Evolutionary conservation across 2,888 invertebrate species (phyloP).

Genomic region (Platycnemis pennipes): DNA sequence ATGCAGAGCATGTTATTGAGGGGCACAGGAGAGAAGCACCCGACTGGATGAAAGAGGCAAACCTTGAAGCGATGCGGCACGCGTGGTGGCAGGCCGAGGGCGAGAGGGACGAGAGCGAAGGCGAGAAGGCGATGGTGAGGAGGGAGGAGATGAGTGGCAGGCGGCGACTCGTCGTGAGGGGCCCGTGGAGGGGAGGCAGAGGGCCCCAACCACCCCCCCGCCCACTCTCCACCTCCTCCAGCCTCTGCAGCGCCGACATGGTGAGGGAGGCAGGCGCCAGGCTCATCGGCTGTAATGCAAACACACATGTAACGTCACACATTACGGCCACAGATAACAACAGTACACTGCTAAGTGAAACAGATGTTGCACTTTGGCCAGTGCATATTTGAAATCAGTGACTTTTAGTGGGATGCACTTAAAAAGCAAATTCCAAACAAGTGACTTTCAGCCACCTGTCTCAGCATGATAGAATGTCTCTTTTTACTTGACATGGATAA

Average conservation of each 20-base stretch:
- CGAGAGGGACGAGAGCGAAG: constrained; percentile 40
- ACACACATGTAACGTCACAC: background rate
- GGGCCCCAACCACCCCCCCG: constrained; percentile 88
- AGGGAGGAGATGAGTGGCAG: constrained; percentile 52
- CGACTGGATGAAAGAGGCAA: background rate
- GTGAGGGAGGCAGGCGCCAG: constrained; percentile 89
- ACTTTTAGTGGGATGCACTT: too few species aligned
- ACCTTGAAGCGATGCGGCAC: constrained; percentile 58
- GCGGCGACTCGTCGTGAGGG: constrained; percentile 55
- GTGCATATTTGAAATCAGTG: too few species aligned
- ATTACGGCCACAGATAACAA: too few species aligned
- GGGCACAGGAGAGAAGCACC: too few species aligned
- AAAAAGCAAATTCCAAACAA: too few species aligned
- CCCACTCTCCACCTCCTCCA: constrained; percentile 84
- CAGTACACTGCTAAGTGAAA: too few species aligned
- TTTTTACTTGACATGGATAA: too few species aligned
- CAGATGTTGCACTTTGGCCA: too few species aligned
- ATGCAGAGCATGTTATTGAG: too few species aligned
- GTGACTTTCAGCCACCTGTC: too few species aligned
- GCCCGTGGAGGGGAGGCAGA: constrained; percentile 83
- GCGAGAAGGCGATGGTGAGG: constrained; percentile 46
- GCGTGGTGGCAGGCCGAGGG: constrained; percentile 41
- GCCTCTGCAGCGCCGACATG: constrained; percentile 90
- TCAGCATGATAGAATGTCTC: too few species aligned
- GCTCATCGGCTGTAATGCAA: constrained; percentile 84